A percentile compares a stretch with the other conserved stretches of the same genome.
phyloP scores from a whole-genome alignment of 1,140 invertebrate genomes.

The Dolichoris vasculosae region DNA sequence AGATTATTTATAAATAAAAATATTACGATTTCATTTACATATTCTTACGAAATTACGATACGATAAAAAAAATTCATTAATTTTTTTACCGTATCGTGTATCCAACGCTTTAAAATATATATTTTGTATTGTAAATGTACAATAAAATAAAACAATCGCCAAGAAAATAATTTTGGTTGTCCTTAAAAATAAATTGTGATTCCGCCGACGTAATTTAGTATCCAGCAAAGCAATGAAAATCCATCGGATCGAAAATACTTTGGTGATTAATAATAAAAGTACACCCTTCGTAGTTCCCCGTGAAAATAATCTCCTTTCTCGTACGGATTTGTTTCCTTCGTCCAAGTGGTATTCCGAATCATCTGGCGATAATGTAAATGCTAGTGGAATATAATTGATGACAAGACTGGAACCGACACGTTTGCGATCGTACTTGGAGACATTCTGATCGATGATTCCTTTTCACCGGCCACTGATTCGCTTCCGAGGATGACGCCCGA shows the following conservation, averaged over 20 bases:
- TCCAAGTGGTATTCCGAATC: background rate
- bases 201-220: background rate
- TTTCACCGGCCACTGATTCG: background rate
- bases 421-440: background rate
- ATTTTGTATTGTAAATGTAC: background rate
- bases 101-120: too few species aligned
- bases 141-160: background rate
- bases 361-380: conserved; percentile 11
- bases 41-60: background rate
- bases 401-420: background rate
- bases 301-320: background rate
- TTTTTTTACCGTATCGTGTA: too few species aligned
- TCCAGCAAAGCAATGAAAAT: background rate
- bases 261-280: background rate
- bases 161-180: background rate
- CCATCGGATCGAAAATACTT: background rate
- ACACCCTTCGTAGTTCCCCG: background rate
- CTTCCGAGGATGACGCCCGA: background rate
- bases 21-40: background rate
- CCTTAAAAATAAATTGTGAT: background rate
- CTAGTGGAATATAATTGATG: conserved; percentile 47
- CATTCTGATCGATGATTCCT: conserved; percentile 40
- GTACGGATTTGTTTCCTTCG: background rate
- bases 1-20: background rate
- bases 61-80: too few species aligned